A percentile compares a stretch with the other conserved stretches of the same genome.
phyloP scores from a whole-genome alignment of 2,888 invertebrate species.

The Rambutsinella grinnellia region DNA sequence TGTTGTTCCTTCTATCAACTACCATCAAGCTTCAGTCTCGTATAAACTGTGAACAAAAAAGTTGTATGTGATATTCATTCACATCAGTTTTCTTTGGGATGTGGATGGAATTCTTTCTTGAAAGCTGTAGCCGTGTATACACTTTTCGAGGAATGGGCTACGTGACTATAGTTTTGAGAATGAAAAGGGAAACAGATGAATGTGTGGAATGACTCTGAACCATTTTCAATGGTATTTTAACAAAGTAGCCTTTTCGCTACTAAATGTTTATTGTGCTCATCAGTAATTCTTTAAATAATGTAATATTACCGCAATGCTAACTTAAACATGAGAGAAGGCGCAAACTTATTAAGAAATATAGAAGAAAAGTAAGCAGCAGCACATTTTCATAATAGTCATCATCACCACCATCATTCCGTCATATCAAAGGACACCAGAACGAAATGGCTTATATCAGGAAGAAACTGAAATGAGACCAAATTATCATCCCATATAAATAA shows the following conservation, averaged over 20 bases:
- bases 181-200: not conserved
- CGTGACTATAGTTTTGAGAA: constrained; percentile 24
- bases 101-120: not conserved
- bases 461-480: not conserved
- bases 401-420: not conserved
- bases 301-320: constrained; percentile 6
- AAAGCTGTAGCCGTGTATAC: not conserved
- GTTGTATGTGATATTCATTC: not conserved
- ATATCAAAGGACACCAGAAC: not conserved
- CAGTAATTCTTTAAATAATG: constrained; percentile 32
- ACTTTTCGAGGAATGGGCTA: constrained; percentile 9
- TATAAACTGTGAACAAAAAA: not conserved
- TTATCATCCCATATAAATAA: not conserved
- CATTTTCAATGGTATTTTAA: constrained; percentile 39
- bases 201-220: not conserved
- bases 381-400: constrained; percentile 4
- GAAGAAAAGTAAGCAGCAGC: constrained; percentile 9
- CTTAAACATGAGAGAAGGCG: constrained; percentile 3
- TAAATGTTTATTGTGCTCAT: constrained; percentile 7
- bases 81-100: not conserved
- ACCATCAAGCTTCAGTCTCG: not conserved
- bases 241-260: constrained; percentile 28
- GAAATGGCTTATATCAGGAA: not conserved
- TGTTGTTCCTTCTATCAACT: not conserved
- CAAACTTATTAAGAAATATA: constrained; percentile 13